Evolutionary conservation across 2,113 vertebrate species (phyloP), one percentile per base, ranked within the genome.

Genomic region (Tamias sibiricus): DNA sequence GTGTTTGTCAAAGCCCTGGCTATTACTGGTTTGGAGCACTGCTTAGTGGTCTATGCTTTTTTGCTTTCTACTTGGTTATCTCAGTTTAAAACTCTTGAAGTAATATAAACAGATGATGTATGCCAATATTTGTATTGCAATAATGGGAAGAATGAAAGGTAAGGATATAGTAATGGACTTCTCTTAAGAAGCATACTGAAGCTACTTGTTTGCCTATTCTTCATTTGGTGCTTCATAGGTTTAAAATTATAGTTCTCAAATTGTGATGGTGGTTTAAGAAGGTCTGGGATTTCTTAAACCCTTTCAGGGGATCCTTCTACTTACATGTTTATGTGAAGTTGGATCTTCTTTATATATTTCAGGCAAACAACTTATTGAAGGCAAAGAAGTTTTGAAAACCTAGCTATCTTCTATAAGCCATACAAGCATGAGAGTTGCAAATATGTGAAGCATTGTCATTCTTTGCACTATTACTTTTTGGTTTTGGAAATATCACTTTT

Each of bases 51-150:
- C 71, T 92, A 75, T 71, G n/a, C 35, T 89, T 7, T 79, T n/a
- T 83, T 81, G 54, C 9, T 89, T 96, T 95, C 42, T 74, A 80
- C 30, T 12, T 72, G 71, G 4, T 88, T 47, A 66, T 94, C 19
- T 71, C 80, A 80, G 14, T 79, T 79, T 74, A 75, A 75, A 93
- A 69, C 24, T 12, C 83, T 93, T 88, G 42, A 97, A 91, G 42
- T 62, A 62, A n/a, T 96, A 7, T 37, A 76, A 85, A 26, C n/a
- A 95, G 52, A 19, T 85, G 49, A 75, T 12, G 13, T 80, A 2
- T 85, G 54, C 24, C 49, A 91, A 44, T 62, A 66, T 80, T 57
- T 91, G n/a, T 75, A 26, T 30, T 64, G 69, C 44, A 42, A 6
- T 87, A 40, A 59, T 13, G 26, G 2, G 13, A 30, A 42, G 9